phyloP scores from a whole-genome alignment of 1,140 invertebrate genomes.

The Nasonia giraulti region DNA sequence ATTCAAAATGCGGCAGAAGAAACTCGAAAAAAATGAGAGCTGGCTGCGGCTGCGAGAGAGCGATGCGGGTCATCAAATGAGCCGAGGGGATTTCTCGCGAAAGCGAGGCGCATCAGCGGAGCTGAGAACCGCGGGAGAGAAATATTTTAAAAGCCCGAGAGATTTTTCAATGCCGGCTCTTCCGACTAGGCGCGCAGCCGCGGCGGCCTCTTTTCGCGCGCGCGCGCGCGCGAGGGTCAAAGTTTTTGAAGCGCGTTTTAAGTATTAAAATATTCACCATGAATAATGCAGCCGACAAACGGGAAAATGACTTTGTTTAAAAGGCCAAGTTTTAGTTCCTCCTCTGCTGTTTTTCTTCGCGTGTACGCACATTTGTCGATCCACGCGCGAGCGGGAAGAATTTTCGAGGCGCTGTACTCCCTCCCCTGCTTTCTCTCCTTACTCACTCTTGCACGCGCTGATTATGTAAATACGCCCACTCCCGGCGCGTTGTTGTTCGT shows the following conservation, averaged over 20 bases:
- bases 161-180: too few species aligned
- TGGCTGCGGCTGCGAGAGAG: background rate
- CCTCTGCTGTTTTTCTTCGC: conserved; percentile 7
- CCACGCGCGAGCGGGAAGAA: background rate
- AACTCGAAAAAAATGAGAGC: background rate
- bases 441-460: background rate
- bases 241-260: conserved; percentile 14
- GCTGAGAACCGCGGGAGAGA: background rate
- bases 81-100: background rate
- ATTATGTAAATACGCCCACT: background rate
- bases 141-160: too few species aligned
- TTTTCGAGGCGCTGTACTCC: background rate
- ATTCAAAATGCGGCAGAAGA: background rate
- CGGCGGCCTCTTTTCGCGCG: background rate
- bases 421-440: too few species aligned
- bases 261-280: conserved; percentile 35
- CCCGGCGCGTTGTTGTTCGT: background rate
- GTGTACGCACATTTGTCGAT: background rate
- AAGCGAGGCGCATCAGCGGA: background rate
- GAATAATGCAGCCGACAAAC: conserved; percentile 32
- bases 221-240: background rate
- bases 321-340: conserved; percentile 26
- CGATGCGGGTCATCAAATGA: background rate
- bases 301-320: conserved; percentile 37
- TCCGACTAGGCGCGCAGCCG: too few species aligned